These are phyloP conservation scores for Muntiacus muntjak DNA, from an alignment of 2,113 vertebrate species.

Conservation along the genomic window DNA sequence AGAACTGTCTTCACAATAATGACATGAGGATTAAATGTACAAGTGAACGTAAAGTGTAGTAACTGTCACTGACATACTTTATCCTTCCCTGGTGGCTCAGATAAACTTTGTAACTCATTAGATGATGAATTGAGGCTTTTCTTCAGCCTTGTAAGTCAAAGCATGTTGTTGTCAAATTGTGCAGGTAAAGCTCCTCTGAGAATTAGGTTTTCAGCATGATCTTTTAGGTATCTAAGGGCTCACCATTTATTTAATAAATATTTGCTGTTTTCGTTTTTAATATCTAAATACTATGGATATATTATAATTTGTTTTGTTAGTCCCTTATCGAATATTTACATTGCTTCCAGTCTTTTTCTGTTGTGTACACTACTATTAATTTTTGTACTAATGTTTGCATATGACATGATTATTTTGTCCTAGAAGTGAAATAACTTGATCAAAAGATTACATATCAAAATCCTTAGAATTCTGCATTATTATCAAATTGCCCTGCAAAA, in stretches of 20 bases:
- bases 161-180: neutral
- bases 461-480: neutral
- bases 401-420: neutral
- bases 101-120: neutral
- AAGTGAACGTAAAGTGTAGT: neutral
- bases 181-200: neutral
- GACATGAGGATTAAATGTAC: neutral
- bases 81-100: neutral
- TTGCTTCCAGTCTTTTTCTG: neutral
- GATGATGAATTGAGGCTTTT: neutral
- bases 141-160: neutral
- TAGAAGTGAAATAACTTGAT: neutral
- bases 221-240: neutral
- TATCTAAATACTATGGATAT: neutral
- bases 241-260: slow-evolving; percentile 16
- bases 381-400: slow-evolving; percentile 16
- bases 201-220: slow-evolving; percentile 29
- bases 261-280: neutral
- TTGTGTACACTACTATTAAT: neutral
- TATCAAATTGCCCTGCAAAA: neutral
- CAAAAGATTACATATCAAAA: neutral
- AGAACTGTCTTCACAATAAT: neutral
- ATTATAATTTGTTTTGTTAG: neutral
- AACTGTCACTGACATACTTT: neutral
- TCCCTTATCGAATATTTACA: neutral